phyloP scores from a whole-genome alignment of 64 coral and sea anemone species.

The Platygyra sinensis region DNA sequence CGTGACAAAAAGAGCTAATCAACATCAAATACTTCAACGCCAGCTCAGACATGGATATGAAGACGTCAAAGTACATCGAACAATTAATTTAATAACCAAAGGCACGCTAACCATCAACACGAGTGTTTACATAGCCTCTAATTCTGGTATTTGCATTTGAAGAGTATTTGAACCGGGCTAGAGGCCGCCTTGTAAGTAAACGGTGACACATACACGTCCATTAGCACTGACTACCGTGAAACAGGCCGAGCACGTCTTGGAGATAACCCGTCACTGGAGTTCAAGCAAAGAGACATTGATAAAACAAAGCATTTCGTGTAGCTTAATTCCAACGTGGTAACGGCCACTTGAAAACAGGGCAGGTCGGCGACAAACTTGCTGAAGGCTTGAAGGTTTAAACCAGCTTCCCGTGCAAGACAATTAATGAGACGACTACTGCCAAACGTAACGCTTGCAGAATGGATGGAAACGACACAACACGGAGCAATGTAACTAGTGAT shows the following conservation, averaged over 20 bases:
- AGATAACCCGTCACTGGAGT: background rate
- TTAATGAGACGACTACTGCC: background rate
- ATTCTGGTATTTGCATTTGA: slow-evolving; percentile 27
- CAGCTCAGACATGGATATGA: slow-evolving; percentile 15
- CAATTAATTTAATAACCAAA: slow-evolving; percentile 32
- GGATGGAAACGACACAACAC: slow-evolving; percentile 13
- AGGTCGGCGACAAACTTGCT: background rate
- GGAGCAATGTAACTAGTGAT: background rate
- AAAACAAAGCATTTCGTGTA: background rate
- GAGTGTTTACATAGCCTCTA: slow-evolving; percentile 18
- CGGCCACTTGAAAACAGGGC: background rate
- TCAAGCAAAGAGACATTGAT: background rate
- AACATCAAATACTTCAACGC: background rate
- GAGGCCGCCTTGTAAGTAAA: slow-evolving; percentile 10
- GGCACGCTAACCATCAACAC: background rate
- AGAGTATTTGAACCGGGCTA: background rate
- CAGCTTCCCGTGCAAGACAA: background rate
- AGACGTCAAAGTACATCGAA: slow-evolving; percentile 22
- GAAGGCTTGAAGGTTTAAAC: background rate
- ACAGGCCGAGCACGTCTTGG: background rate
- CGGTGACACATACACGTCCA: background rate
- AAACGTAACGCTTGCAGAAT: background rate
- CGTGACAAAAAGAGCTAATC: background rate
- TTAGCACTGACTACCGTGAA: slow-evolving; percentile 15
- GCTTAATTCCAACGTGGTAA: background rate